Percentiles rank a stretch among this genome's conserved stretches.
Conservation (phyloP, 2,888 invertebrate genomes). For the Elaeidobius kamerunicus region DNA sequence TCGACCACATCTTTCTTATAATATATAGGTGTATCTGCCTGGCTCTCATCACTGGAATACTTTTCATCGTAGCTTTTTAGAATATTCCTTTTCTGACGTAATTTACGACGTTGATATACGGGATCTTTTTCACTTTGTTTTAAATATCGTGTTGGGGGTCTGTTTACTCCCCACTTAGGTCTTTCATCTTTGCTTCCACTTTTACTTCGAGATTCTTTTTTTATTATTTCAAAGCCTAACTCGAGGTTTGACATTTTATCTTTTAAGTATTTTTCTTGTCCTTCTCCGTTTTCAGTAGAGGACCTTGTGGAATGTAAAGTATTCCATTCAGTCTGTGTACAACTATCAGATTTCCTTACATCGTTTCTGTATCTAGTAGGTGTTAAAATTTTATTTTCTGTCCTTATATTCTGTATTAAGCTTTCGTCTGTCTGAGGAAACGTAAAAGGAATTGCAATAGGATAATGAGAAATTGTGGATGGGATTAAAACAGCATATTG, state of each 20-base stretch:
- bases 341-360: constrained; percentile 57
- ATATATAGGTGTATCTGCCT: constrained; percentile 55
- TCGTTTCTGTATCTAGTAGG: constrained; percentile 56
- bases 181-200: constrained; percentile 62
- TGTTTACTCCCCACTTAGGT: constrained; percentile 73
- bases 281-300: constrained; percentile 39
- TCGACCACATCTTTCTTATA: constrained; percentile 50
- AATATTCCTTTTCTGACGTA: constrained; percentile 59
- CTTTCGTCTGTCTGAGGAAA: constrained; percentile 29
- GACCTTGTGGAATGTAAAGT: constrained; percentile 31
- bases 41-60: constrained; percentile 63
- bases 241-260: constrained; percentile 54
- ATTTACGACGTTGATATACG: constrained; percentile 70
- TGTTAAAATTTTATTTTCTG: constrained; percentile 56
- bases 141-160: constrained; percentile 77
- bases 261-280: constrained; percentile 39
- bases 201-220: constrained; percentile 55
- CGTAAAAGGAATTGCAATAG: constrained; percentile 42
- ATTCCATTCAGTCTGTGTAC: constrained; percentile 63
- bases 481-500: constrained; percentile 62
- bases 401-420: constrained; percentile 37
- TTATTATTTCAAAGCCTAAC: constrained; percentile 51
- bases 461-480: constrained; percentile 38
- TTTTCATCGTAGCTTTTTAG: constrained; percentile 50
- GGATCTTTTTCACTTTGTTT: constrained; percentile 91